A percentile compares a stretch with the other conserved stretches of the same genome.
Conservation (phyloP, 1,140 invertebrate genomes). For the Nautilus pompilius region DNA sequence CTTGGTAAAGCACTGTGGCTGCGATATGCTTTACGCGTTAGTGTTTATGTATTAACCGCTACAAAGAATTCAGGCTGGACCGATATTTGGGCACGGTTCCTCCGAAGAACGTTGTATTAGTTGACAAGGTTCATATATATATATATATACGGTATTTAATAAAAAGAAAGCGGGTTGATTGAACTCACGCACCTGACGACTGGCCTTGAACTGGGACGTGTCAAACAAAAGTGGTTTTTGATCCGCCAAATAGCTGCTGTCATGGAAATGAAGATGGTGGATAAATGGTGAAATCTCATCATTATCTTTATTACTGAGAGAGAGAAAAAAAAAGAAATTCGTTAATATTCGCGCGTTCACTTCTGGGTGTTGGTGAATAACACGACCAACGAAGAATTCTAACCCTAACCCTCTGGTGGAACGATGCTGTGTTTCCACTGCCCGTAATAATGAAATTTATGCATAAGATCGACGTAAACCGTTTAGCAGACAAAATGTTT, state of each 20-base stretch:
- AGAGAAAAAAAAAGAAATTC: too few relatives aligned
- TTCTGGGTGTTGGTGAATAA: too few relatives aligned
- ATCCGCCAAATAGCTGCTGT: slow-evolving; percentile 9
- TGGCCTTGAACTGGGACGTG: slow-evolving; percentile 30
- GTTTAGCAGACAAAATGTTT: too few relatives aligned
- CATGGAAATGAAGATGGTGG: slow-evolving; percentile 20
- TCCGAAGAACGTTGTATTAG: neutral
- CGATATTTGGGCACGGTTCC: neutral
- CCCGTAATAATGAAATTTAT: too few relatives aligned
- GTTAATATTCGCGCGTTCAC: too few relatives aligned
- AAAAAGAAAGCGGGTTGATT: neutral
- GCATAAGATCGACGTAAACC: too few relatives aligned
- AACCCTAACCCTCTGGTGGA: too few relatives aligned
- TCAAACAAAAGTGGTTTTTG: slow-evolving; percentile 27
- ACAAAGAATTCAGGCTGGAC: neutral
- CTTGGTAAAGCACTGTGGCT: too few relatives aligned
- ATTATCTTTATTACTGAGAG: slow-evolving; percentile 9
- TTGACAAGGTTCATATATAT: neutral
- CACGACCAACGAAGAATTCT: too few relatives aligned
- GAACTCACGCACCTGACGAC: slow-evolving; percentile 18
- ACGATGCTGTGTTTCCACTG: too few relatives aligned
- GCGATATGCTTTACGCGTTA: too few relatives aligned
- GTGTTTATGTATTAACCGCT: too few relatives aligned
- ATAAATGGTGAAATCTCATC: slow-evolving; percentile 25
- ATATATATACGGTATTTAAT: neutral